Evolutionary conservation across 2,113 vertebrate genomes (phyloP).

Genomic region (Neodontobutis hainanensis): DNA sequence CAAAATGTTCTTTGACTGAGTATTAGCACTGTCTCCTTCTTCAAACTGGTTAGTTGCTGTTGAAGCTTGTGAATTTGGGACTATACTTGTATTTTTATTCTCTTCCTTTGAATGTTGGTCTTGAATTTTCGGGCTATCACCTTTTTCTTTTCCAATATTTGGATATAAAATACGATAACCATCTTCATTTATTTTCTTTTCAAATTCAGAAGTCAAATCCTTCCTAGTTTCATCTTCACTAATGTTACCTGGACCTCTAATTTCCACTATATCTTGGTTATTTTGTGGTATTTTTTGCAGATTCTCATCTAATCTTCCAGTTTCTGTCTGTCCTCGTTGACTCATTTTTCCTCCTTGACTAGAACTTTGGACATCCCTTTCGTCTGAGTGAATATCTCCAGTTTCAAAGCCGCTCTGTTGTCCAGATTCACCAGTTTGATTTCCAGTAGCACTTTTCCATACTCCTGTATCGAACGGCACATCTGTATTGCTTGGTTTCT

Average conservation of each 20-base stretch:
- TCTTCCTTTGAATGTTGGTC: too few relatives aligned
- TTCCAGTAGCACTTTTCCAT: not conserved
- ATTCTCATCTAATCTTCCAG: not conserved
- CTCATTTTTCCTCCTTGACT: not conserved
- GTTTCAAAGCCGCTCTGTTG: not conserved
- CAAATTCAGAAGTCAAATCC: not conserved
- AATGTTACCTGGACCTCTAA: not conserved
- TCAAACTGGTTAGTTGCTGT: not conserved
- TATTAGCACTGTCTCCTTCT: not conserved
- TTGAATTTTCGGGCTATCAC: too few relatives aligned
- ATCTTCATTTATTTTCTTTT: not conserved
- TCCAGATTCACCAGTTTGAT: slow-evolving; percentile 18
- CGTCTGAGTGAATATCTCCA: not conserved
- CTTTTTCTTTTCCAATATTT: too few relatives aligned
- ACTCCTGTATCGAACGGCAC: not conserved
- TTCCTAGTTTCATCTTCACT: too few relatives aligned
- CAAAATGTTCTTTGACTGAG: not conserved
- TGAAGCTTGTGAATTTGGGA: not conserved
- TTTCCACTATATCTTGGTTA: not conserved
- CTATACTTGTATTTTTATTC: not conserved
- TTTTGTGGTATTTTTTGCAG: not conserved
- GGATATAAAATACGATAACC: too few relatives aligned
- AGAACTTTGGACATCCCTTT: not conserved
- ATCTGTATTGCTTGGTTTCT: not conserved
- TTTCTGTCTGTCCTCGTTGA: slow-evolving; percentile 1